Percentiles rank a stretch among this genome's conserved stretches.
phyloP scores from a whole-genome alignment of 2,113 vertebrate species.

The Solenodon paradoxus region DNA sequence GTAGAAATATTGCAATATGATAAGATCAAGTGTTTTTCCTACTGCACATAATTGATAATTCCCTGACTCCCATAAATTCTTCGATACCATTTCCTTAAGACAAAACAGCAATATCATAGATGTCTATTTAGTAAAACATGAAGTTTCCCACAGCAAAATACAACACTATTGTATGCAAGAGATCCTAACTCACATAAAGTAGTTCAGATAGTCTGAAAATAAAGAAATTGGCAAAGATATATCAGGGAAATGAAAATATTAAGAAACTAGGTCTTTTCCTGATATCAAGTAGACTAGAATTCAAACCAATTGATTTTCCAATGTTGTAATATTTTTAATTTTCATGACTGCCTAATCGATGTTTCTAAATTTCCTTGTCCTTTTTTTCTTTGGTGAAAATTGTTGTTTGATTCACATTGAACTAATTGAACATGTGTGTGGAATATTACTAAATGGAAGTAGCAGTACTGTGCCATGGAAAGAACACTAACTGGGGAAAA shows the following conservation, averaged over 20 bases:
- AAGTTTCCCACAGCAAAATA: background rate
- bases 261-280: background rate
- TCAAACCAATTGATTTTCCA: background rate
- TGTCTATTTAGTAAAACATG: constrained; percentile 23
- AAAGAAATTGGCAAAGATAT: background rate
- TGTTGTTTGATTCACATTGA: background rate
- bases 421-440: background rate
- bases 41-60: background rate
- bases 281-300: background rate
- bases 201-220: constrained; percentile 35
- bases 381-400: background rate
- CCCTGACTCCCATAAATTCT: background rate
- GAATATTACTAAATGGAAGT: background rate
- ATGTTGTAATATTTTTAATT: background rate
- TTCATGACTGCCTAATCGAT: background rate
- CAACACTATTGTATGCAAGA: background rate
- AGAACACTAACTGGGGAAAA: background rate
- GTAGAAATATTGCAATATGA: background rate
- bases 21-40: background rate
- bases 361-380: background rate
- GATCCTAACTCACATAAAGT: background rate
- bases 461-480: background rate
- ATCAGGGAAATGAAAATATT: background rate
- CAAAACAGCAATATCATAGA: background rate
- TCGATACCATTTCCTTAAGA: background rate